Conservation (phyloP, 2,888 invertebrate genomes). For the Eretmocerus hayati region DNA sequence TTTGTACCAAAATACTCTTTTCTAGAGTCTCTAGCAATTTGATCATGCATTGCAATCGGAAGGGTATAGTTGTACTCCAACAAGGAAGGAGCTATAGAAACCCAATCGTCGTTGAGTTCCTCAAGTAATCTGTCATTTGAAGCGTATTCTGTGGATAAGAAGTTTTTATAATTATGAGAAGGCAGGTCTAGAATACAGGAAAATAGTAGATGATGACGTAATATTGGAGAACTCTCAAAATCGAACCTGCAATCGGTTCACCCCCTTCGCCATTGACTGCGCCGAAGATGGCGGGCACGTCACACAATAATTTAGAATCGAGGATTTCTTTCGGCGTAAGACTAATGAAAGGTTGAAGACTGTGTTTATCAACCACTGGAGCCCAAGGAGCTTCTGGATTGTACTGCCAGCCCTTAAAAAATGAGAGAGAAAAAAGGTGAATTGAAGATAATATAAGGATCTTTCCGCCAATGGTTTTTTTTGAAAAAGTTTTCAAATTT, state of each 20-base stretch:
- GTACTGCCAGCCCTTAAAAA: constrained; percentile 2
- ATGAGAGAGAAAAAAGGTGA: background rate
- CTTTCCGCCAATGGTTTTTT: no score
- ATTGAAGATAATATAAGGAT: no score
- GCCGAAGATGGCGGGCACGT: constrained; percentile 3
- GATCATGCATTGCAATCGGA: background rate
- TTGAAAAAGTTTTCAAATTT: no score
- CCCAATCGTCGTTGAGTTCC: constrained; percentile 3
- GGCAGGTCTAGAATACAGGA: constrained; percentile 19
- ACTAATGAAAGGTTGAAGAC: background rate
- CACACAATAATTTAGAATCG: background rate
- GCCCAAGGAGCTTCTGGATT: constrained; percentile 5
- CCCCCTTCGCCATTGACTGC: background rate
- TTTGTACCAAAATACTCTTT: background rate
- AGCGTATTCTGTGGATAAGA: constrained; percentile 7
- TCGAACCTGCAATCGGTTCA: constrained; percentile 6
- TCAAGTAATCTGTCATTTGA: constrained; percentile 2
- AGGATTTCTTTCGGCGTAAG: background rate
- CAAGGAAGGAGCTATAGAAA: background rate
- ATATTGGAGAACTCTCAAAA: no score
- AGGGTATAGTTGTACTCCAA: background rate
- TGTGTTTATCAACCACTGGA: background rate
- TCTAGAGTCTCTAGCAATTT: background rate
- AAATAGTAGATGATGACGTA: background rate
- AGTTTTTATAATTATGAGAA: background rate